Conservation (phyloP, 2,797 vertebrate genomes). For the Esox masquinongy region DNA sequence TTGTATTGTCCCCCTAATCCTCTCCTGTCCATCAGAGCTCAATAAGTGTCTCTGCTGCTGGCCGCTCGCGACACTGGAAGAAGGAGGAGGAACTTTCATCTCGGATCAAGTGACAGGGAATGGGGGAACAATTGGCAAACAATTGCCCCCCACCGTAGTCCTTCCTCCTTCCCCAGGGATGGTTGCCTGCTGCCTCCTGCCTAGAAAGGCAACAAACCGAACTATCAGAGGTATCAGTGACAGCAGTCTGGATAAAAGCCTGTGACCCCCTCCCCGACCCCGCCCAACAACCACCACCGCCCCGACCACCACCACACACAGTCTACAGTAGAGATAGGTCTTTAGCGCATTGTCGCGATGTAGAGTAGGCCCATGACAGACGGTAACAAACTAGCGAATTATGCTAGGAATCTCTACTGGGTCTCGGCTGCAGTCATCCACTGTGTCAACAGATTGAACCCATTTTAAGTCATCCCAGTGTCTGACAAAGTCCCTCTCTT, state of each 20-base stretch:
- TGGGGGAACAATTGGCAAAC: slow-evolving; percentile 16
- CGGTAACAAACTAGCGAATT: background rate
- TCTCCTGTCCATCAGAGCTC: slow-evolving; percentile 38
- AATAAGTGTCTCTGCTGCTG: slow-evolving; percentile 43
- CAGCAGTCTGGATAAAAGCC: slow-evolving; percentile 26
- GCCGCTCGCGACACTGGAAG: slow-evolving; percentile 37
- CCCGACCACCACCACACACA: background rate
- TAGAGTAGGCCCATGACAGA: background rate
- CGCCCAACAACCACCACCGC: background rate
- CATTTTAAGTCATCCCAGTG: background rate
- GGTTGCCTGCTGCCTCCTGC: slow-evolving; percentile 18
- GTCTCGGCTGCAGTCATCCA: background rate
- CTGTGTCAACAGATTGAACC: background rate
- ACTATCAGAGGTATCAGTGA: slow-evolving; percentile 48
- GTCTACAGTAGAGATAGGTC: background rate
- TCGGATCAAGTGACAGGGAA: slow-evolving; percentile 69
- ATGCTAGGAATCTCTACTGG: background rate
- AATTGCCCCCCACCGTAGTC: slow-evolving; percentile 8
- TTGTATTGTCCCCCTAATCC: slow-evolving; percentile 50
- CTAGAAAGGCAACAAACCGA: slow-evolving; percentile 58
- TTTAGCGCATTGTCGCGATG: background rate
- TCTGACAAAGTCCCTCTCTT: background rate
- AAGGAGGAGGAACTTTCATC: slow-evolving; percentile 65
- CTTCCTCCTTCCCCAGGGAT: background rate
- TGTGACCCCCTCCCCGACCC: background rate